Conservation (phyloP, 1,140 invertebrate genomes). For the Ptiloglossa arizonensis region DNA sequence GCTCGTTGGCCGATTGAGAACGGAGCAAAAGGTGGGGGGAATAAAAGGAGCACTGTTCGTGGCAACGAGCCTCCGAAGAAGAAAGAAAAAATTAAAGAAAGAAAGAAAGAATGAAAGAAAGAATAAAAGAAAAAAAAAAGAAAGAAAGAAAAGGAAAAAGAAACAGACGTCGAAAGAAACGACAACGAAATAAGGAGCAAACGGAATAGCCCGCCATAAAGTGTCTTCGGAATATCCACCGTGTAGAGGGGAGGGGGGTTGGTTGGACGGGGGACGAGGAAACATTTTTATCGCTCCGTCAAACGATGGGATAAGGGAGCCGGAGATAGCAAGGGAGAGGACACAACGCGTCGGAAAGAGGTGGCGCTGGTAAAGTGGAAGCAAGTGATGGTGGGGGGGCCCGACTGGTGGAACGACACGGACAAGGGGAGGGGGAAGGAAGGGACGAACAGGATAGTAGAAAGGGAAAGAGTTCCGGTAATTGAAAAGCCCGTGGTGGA, state of each 20-base stretch:
- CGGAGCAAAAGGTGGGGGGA: not conserved
- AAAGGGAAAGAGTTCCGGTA: conserved; percentile 59
- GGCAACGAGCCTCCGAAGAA: no score
- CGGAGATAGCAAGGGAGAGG: not conserved
- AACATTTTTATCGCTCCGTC: conserved; percentile 64
- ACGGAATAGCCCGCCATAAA: conserved; percentile 58
- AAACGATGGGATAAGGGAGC: conserved; percentile 31
- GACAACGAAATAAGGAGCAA: conserved; percentile 53
- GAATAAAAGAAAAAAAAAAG: not conserved
- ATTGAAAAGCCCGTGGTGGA: conserved; percentile 74
- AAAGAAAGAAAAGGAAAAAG: conserved; percentile 19
- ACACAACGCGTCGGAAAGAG: not conserved
- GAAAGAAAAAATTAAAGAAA: no score
- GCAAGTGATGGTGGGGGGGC: no score
- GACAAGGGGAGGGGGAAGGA: conserved; percentile 35
- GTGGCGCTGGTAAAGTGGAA: not conserved
- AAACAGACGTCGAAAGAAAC: conserved; percentile 31
- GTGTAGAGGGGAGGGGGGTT: not conserved
- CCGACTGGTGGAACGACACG: not conserved
- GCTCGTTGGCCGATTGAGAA: conserved; percentile 38
- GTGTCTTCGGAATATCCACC: conserved; percentile 53
- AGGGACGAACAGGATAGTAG: conserved; percentile 32
- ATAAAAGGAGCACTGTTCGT: not conserved
- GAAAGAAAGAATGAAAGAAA: conserved; percentile 22
- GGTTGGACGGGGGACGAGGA: conserved; percentile 33